phyloP scores from a whole-genome alignment of 2,113 vertebrate species.

The Catagonus wagneri region DNA sequence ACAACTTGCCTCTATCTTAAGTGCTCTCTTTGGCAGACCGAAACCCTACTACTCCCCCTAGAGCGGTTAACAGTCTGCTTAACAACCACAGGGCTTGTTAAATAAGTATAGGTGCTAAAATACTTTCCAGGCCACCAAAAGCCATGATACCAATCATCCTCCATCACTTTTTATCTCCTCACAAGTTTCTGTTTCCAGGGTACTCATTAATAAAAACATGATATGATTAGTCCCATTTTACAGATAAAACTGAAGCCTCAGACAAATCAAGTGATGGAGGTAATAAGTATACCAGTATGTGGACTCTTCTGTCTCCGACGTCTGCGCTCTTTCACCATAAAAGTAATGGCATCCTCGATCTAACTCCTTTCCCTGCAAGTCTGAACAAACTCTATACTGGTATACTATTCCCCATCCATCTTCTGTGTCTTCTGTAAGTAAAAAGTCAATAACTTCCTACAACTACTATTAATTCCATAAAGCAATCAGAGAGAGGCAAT shows the following conservation, averaged over 20 bases:
- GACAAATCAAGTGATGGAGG: background rate
- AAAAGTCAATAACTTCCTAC: background rate
- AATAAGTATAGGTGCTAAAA: background rate
- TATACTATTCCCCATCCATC: background rate
- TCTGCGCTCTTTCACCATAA: background rate
- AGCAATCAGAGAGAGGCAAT: slow-evolving; percentile 4
- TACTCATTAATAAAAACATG: slow-evolving; percentile 12
- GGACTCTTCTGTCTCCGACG: background rate
- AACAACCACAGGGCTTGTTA: slow-evolving; percentile 35
- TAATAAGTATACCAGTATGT: background rate
- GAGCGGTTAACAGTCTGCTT: background rate
- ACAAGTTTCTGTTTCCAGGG: background rate
- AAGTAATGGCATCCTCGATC: background rate
- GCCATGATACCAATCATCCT: background rate
- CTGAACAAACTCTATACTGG: background rate
- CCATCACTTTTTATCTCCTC: background rate
- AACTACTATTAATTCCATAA: background rate
- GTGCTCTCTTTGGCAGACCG: background rate
- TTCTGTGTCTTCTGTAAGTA: background rate
- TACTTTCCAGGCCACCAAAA: background rate
- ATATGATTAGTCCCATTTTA: background rate
- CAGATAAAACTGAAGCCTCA: slow-evolving; percentile 16
- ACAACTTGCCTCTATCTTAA: background rate
- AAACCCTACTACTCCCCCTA: background rate
- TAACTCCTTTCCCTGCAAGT: background rate